Evolutionary conservation across 1,140 invertebrate genomes (phyloP), one percentile per base, ranked within the genome.

Genomic region (Berghia stephanieae): DNA sequence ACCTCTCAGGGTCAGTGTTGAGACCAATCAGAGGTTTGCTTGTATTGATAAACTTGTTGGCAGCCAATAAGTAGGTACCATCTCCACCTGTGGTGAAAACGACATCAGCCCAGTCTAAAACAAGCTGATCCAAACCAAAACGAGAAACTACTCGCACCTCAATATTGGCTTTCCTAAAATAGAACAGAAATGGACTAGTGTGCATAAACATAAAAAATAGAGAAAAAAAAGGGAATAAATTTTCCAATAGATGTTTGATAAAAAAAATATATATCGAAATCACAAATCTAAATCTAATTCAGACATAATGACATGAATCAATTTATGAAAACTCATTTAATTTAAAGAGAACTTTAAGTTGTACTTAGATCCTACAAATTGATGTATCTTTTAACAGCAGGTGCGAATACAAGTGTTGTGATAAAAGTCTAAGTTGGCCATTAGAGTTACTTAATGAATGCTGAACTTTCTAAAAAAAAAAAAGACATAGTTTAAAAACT

Each of bases 21-120:
- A 99, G 95, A 0, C 98, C 98, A 83, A 99, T 94, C 46, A 99
- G 93, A 31, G 97, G 96, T 86, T 95, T 98, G 73, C 93, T 91
- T 81, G 92, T 88, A 77, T 91, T 90, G 27, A 89, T 86, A 66
- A 98, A 93, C 88, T 94, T 93, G 85, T 94, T 96, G 2, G 98
- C 96, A 3, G 96, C 96, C 66, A 99, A 90, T 42, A 99, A 92
- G 90, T 98, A 99, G 36, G 98, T 99, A 4, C 98, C 98, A 91
- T 99, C 98, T 0, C 98, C 98, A 52, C 98, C 98, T 81, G 96
- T 95, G 0, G 97, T 96, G 21, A 99, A 92, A 70, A 99, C 92
- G 52, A 96, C 92, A 92, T 99, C 98, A 27, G 96, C 96, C 96
- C 97, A 98, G 72, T 94, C 92, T 80, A 99, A 93, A 63, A 93